These are phyloP conservation scores for Lutjanus argentimaculatus DNA, from an alignment of 2,797 vertebrate species.

Conservation along the genomic window DNA sequence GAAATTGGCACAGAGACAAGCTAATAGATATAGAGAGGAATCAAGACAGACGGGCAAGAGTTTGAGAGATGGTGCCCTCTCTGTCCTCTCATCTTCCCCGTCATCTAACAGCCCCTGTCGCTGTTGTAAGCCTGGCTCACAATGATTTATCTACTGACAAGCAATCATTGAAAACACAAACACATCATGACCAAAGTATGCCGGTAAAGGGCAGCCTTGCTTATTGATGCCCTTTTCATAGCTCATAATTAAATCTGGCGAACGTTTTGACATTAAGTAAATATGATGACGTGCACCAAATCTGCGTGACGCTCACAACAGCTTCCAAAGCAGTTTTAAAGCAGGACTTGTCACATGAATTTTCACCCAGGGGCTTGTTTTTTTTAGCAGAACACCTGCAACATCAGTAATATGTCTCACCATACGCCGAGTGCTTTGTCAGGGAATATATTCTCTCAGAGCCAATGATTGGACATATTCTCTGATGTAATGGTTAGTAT, in stretches of 20 bases:
- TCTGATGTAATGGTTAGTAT: neutral
- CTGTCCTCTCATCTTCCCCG: constrained; percentile 40
- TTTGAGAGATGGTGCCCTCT: neutral
- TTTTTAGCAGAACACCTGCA: constrained; percentile 17
- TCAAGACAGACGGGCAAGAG: constrained; percentile 2
- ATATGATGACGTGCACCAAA: constrained; percentile 36
- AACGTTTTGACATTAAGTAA: constrained; percentile 61
- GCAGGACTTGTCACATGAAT: constrained; percentile 13
- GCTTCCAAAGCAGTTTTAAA: constrained; percentile 25
- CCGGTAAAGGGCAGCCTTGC: constrained; percentile 67
- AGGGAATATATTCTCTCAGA: constrained; percentile 1
- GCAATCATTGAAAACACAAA: constrained; percentile 78
- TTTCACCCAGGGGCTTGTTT: neutral
- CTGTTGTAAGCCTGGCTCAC: constrained; percentile 39
- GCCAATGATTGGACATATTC: neutral
- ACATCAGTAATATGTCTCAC: constrained; percentile 10
- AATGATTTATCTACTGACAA: constrained; percentile 70
- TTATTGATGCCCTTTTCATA: constrained; percentile 69
- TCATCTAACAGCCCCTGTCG: constrained; percentile 44
- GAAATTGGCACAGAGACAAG: constrained; percentile 28
- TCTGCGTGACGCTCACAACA: constrained; percentile 11
- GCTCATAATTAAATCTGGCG: constrained; percentile 61
- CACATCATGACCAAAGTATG: constrained; percentile 69
- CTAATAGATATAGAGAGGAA: constrained; percentile 1
- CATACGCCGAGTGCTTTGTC: neutral